Evolutionary conservation across 2,113 vertebrate species (phyloP).

Genomic region (Acinonyx jubatus): DNA sequence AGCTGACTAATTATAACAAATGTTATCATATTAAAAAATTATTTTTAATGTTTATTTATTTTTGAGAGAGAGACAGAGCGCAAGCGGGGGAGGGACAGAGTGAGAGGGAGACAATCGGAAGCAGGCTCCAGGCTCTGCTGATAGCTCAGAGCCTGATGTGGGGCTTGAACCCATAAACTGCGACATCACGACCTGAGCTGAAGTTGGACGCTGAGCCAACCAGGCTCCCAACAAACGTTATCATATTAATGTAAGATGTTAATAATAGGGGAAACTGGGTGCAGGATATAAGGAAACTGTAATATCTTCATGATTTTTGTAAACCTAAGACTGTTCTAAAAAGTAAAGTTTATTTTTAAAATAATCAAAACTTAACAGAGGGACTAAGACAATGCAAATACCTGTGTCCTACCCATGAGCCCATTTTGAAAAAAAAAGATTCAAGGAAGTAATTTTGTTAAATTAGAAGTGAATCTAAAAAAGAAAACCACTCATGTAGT

Average conservation of each 20-base stretch:
- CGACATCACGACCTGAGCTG: too few species aligned
- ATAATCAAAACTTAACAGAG: background rate
- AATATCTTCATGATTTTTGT: background rate
- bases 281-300: background rate
- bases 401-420: background rate
- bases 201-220: too few species aligned
- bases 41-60: too few species aligned
- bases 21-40: background rate
- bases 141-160: too few species aligned
- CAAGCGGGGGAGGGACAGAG: too few species aligned
- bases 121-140: too few species aligned
- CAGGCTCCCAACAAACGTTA: background rate
- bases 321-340: background rate
- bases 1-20: background rate
- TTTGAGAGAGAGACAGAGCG: too few species aligned
- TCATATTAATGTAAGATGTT: background rate
- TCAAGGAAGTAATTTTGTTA: background rate
- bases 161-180: too few species aligned
- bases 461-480: background rate
- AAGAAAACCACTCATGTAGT: background rate
- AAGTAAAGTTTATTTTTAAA: background rate
- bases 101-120: too few species aligned
- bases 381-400: background rate
- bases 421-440: background rate
- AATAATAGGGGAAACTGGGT: background rate